Evolutionary conservation across 1,140 invertebrate genomes (phyloP).

Genomic region (Cecropterus lyciades): DNA sequence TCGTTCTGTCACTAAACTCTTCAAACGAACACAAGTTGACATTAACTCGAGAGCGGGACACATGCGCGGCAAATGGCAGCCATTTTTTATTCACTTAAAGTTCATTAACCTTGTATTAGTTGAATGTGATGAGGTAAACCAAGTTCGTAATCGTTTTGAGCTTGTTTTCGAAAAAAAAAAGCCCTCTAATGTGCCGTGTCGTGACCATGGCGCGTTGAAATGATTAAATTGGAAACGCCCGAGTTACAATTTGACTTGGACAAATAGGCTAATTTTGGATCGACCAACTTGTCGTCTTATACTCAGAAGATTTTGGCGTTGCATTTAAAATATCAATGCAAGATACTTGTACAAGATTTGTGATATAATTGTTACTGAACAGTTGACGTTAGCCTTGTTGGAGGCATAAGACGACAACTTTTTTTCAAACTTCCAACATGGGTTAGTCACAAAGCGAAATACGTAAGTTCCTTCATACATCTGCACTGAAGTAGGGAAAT

Average conservation of each 20-base stretch:
- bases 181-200: constrained; percentile 44
- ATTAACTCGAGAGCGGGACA: constrained; percentile 45
- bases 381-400: no score
- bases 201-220: constrained; percentile 38
- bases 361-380: no score
- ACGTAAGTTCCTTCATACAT: no score
- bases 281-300: no score
- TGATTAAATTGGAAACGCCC: constrained; percentile 26
- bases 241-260: constrained; percentile 22
- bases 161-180: constrained; percentile 31
- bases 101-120: constrained; percentile 44
- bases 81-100: constrained; percentile 58
- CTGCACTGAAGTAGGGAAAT: no score
- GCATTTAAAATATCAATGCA: no score
- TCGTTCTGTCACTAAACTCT: constrained; percentile 34
- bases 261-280: constrained; percentile 12
- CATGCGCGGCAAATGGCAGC: constrained; percentile 58
- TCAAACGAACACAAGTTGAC: constrained; percentile 28
- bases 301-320: no score
- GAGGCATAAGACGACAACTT: no score
- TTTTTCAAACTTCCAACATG: no score
- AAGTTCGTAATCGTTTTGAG: constrained; percentile 46
- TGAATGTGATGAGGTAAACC: constrained; percentile 55
- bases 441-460: no score
- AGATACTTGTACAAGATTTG: no score